Base-by-base conservation (phyloP, 2,113 vertebrate species). In the Muntiacus reevesi region DNA sequence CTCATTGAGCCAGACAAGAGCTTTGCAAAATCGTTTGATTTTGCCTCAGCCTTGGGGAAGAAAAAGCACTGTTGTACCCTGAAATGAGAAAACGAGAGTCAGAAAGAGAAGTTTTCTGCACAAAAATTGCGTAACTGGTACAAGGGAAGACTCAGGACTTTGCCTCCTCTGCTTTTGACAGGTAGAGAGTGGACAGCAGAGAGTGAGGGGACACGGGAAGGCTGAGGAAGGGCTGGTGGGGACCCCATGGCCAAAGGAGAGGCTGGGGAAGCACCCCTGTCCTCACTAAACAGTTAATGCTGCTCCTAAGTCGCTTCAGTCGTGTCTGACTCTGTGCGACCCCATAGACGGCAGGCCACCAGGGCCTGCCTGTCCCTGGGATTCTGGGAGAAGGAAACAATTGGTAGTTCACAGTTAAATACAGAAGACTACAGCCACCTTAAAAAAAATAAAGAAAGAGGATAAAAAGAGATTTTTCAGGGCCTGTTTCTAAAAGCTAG, bases 191-290 rank as follows among this genome's bases (percentile, higher is more conserved):
- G 17, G 23, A 16, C 1, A 3, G 30, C 47, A 59, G 4, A 7
- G 23, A 15, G 4, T 10, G 15, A 23, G 7, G 21, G 47, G 5
- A 23, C 13, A 11, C 0, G 3, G 27, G 19, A 13, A 28, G 1
- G 3, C 28, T 10, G n/a, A 43, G 3, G 9, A 45, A 19, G 15
- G 47, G 1, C 13, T 8, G 83, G 15, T 1, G 12, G 3, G 2
- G 6, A 8, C 5, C 43, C 36, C 11, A 0, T 11, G 1, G 8
- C 17, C 23, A 40, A 47, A 36, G n/a, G 15, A 64, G 4, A 23
- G 13, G 33, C 33, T 43, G 13, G 9, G 19, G 6, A 25, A 21
- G 27, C 7, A 90, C 27, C 14, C 19, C 8, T 7, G 7, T 60
- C 59, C 59, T 88, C 16, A 30, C 21, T 52, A 14, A 33, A 27